phyloP scores from a whole-genome alignment of 2,888 invertebrate species.

The Cerastis rubricosa region DNA sequence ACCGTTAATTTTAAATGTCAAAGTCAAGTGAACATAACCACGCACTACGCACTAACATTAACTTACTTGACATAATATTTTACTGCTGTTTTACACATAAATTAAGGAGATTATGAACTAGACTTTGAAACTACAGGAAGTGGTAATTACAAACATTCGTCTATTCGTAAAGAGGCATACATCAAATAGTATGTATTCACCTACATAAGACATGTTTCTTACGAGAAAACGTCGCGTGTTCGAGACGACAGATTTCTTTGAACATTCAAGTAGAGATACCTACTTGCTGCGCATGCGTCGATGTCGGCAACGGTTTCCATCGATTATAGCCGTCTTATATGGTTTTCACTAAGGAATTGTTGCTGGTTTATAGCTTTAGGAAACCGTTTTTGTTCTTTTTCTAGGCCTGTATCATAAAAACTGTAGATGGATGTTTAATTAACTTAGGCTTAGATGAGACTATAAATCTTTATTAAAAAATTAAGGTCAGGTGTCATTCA shows the following conservation, averaged over 20 bases:
- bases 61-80: conserved; percentile 14
- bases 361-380: conserved; percentile 25
- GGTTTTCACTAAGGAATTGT: conserved; percentile 22
- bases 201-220: conserved; percentile 62
- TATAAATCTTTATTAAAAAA: neutral
- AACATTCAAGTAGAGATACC: conserved; percentile 86
- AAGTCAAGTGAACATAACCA: conserved; percentile 34
- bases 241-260: conserved; percentile 85
- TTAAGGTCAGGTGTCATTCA: neutral
- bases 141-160: conserved; percentile 55
- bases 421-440: neutral
- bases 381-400: conserved; percentile 11
- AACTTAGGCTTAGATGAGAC: neutral
- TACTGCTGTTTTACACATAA: conserved; percentile 15
- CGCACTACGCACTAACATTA: neutral
- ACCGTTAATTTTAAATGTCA: conserved; percentile 24
- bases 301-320: conserved; percentile 53
- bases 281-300: conserved; percentile 49
- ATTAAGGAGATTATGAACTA: conserved; percentile 38
- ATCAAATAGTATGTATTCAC: conserved; percentile 54
- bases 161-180: conserved; percentile 43
- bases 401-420: neutral
- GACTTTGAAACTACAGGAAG: conserved; percentile 53
- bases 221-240: conserved; percentile 87
- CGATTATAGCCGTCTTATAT: conserved; percentile 57